phyloP scores from a whole-genome alignment of 2,113 vertebrate genomes.

The Toxotes chatareus region DNA sequence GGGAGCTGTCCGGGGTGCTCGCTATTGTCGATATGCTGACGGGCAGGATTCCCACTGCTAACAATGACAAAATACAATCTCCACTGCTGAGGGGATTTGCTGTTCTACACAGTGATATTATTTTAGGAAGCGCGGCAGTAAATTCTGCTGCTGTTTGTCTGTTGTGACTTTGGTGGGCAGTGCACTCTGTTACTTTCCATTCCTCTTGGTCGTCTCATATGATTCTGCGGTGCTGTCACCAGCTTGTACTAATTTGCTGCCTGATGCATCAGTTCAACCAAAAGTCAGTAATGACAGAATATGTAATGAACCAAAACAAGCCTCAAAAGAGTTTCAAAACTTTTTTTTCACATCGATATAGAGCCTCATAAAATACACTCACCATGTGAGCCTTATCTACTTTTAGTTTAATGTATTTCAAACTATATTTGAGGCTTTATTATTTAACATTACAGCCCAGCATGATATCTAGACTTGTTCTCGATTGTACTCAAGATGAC shows the following conservation, averaged over 20 bases:
- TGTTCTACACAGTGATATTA: conserved; percentile 20
- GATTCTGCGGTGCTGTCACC: neutral
- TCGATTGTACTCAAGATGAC: conserved; percentile 9
- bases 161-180: conserved; percentile 18
- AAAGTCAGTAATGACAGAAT: neutral
- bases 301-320: neutral
- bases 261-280: neutral
- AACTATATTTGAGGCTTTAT: neutral
- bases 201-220: neutral
- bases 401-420: neutral
- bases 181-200: neutral
- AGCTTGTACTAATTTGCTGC: neutral
- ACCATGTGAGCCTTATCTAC: neutral
- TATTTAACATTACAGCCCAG: neutral
- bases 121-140: conserved; percentile 19
- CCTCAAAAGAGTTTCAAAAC: neutral
- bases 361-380: conserved; percentile 1
- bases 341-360: conserved; percentile 9
- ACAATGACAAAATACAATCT: conserved; percentile 54
- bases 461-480: neutral
- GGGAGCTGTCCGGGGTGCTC: conserved; percentile 12
- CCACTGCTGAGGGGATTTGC: conserved; percentile 4
- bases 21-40: conserved; percentile 20
- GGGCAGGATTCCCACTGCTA: conserved; percentile 38
- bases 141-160: conserved; percentile 27